Evolutionary conservation across 1,140 invertebrate genomes (phyloP).

Genomic region (Colletes latitarsis): DNA sequence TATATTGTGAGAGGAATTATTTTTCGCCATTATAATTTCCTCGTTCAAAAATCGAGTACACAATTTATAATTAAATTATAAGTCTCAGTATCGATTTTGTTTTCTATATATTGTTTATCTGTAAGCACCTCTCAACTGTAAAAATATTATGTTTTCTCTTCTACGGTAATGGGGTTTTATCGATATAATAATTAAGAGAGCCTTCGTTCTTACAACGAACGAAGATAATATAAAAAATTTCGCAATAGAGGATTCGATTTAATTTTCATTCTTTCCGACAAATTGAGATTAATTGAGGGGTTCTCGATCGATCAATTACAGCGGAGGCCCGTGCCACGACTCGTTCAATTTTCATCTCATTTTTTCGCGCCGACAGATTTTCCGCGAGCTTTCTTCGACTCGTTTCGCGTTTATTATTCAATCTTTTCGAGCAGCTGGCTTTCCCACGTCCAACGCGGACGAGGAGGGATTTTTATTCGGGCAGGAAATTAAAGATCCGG

Average conservation of each 20-base stretch:
- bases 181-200: too few relatives aligned
- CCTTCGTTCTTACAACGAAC: too few relatives aligned
- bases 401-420: conserved; percentile 11
- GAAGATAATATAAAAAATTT: too few relatives aligned
- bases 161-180: too few relatives aligned
- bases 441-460: not conserved
- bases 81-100: too few relatives aligned
- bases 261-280: not conserved
- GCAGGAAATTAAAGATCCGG: conserved; percentile 42
- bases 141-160: too few relatives aligned
- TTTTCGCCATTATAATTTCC: too few relatives aligned
- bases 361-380: not conserved
- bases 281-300: not conserved
- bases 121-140: too few relatives aligned
- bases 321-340: not conserved
- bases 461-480: conserved; percentile 14
- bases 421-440: conserved; percentile 16
- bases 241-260: not conserved
- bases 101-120: too few relatives aligned
- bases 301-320: conserved; percentile 11
- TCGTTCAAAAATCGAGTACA: too few relatives aligned
- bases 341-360: conserved; percentile 16
- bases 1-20: too few relatives aligned
- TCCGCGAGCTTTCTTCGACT: not conserved
- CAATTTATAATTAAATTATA: too few relatives aligned